Percentiles rank a stretch among this genome's conserved stretches.
phyloP scores from a whole-genome alignment of 2,113 vertebrate genomes.

The Lutjanus erythropterus region DNA sequence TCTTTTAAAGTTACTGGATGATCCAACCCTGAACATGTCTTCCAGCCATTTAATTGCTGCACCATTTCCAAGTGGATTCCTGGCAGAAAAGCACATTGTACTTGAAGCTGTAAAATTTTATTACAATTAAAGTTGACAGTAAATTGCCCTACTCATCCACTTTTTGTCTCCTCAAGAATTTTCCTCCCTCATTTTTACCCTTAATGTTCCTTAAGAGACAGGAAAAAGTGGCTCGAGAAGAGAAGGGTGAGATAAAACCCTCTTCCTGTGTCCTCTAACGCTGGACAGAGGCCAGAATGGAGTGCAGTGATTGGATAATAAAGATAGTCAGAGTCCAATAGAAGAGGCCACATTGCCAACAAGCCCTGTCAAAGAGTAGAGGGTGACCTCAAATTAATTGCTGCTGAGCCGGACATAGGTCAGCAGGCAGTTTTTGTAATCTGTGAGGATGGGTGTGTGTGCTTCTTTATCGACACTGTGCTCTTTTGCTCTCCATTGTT shows the following conservation, averaged over 20 bases:
- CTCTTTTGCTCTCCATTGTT: conserved; percentile 36
- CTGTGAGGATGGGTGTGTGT: conserved; percentile 37
- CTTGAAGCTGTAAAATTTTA: conserved; percentile 42
- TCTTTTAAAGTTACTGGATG: conserved; percentile 7
- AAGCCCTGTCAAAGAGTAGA: conserved; percentile 60
- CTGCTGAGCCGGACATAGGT: conserved; percentile 62
- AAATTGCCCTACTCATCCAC: conserved; percentile 37
- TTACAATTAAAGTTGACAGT: conserved; percentile 51
- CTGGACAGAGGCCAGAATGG: conserved; percentile 64
- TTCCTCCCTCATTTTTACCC: neutral
- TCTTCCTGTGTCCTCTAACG: conserved; percentile 60
- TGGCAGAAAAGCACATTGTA: conserved; percentile 34
- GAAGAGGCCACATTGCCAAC: conserved; percentile 56
- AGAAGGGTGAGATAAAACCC: conserved; percentile 49
- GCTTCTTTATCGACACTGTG: conserved; percentile 15
- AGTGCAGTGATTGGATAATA: conserved; percentile 72
- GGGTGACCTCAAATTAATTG: conserved; percentile 73
- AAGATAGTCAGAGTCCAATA: conserved; percentile 65
- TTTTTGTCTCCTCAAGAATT: conserved; percentile 30
- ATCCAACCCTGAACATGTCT: conserved; percentile 35
- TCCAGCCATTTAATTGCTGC: conserved; percentile 52
- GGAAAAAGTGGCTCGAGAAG: conserved; percentile 38
- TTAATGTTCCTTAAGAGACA: conserved; percentile 49
- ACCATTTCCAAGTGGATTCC: conserved; percentile 38
- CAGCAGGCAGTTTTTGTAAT: conserved; percentile 56